Evolutionary conservation across 2,113 vertebrate species (phyloP).

Genomic region (Microcebus tavaratra): DNA sequence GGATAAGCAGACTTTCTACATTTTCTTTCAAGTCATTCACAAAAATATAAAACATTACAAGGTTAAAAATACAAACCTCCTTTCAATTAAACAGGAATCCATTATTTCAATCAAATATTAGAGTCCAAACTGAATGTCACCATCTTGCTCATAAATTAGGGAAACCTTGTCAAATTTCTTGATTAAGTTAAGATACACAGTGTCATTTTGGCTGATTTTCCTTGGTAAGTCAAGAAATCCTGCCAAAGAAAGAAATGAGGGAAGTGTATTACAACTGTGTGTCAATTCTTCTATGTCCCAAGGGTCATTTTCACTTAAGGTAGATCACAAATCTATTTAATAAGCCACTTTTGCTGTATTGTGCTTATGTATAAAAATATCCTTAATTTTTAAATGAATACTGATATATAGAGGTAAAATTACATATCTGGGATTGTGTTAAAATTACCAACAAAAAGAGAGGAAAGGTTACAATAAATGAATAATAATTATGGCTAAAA

Average conservation of each 20-base stretch:
- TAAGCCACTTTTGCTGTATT: not conserved
- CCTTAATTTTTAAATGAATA: constrained; percentile 2
- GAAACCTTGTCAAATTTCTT: not conserved
- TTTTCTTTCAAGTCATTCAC: not conserved
- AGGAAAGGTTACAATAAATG: not conserved
- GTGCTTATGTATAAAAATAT: not conserved
- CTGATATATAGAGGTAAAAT: not conserved
- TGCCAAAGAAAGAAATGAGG: not conserved
- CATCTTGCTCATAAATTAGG: not conserved
- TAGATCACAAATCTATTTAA: not conserved
- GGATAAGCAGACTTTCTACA: not conserved
- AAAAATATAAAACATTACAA: constrained; percentile 25
- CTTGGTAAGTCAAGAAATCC: not conserved
- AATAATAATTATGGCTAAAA: not conserved
- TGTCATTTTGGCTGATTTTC: not conserved
- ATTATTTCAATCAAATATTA: not conserved
- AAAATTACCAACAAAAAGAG: not conserved
- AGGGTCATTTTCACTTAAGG: not conserved
- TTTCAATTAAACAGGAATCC: not conserved
- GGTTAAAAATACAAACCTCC: not conserved
- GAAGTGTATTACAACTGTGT: not conserved
- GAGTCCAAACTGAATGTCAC: not conserved
- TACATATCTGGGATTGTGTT: not conserved
- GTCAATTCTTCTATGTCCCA: not conserved
- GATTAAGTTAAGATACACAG: not conserved